Evolutionary conservation across 2,797 vertebrate species (phyloP), one percentile per base, ranked within the genome.

Genomic region (Phalanger gymnotis): DNA sequence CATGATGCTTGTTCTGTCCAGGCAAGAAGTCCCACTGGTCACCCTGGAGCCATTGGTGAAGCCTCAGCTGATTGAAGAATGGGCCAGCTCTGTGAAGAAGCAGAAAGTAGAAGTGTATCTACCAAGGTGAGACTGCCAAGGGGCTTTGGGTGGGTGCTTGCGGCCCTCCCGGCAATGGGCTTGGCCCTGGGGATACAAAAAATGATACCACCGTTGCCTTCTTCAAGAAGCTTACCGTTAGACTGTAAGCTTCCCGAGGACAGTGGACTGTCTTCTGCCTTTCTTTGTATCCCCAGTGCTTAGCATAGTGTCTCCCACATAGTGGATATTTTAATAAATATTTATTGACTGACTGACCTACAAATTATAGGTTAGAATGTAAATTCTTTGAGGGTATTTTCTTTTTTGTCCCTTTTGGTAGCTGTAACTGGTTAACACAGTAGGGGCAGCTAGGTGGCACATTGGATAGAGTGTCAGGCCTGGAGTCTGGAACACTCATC

Each of bases 91-190:
- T 28, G 99, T 99, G 22, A 99, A 99, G 98, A 99, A 99, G 95
- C 99, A 99, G 93, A 99, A 99, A 97, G 99, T 99, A 97, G 99
- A 99, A 96, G 99, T 99, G 54, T 99, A 99, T 97, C 98, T 99
- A 51, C 99, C 99, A 0, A 99, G 99, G 99, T 99, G 95, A 99
- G 99, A 94, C n/a, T 9, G 7, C 55, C 14, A 0, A 14, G 4
- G 30, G 16, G 27, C n/a, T 40, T 47, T 81, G 73, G 40, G 73
- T 13, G 30, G 12, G 40, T 47, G 40, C 61, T 19, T n/a, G 58
- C 1, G 2, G 61, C 30, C 4, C 13, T 30, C 1, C 27, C 0
- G 1, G 31, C 58, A 66, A 16, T 66, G 58, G 13, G 13, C 58
- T 61, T 66, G 58, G 58, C 31, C 5, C 57, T 66, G 61, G 61